phyloP scores from a whole-genome alignment of 2,113 vertebrate species.

The Mirza zaza region DNA sequence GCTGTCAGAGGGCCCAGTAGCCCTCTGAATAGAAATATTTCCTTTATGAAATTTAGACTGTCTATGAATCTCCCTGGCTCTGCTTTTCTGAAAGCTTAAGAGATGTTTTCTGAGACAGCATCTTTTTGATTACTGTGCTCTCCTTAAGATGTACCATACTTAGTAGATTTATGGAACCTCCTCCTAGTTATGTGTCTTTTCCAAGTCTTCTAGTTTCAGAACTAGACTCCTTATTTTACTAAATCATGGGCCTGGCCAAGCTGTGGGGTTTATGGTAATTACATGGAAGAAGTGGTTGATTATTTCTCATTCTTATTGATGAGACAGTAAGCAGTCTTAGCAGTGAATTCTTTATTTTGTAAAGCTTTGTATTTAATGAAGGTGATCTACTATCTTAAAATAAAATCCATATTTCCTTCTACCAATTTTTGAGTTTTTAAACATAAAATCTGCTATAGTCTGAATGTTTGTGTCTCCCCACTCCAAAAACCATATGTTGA shows the following conservation, averaged over 20 bases:
- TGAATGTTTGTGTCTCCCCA: background rate
- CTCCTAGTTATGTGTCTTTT: background rate
- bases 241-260: background rate
- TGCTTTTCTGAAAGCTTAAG: background rate
- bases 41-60: background rate
- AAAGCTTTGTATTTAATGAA: conserved; percentile 27
- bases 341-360: background rate
- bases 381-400: background rate
- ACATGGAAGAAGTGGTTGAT: background rate
- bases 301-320: background rate
- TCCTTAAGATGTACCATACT: background rate
- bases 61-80: background rate
- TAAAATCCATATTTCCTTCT: background rate
- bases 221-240: background rate
- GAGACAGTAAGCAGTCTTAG: background rate
- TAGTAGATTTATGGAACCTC: background rate
- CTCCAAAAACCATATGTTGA: background rate
- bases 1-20: background rate
- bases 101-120: background rate
- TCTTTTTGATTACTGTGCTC: background rate
- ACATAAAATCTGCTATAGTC: background rate
- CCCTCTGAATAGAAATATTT: background rate
- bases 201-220: background rate
- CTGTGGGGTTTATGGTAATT: background rate
- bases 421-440: background rate